Evolutionary conservation across 64 coral and sea anemone genomes (phyloP), one percentile per base, ranked within the genome.

Genomic region (Platygyra sinensis): DNA sequence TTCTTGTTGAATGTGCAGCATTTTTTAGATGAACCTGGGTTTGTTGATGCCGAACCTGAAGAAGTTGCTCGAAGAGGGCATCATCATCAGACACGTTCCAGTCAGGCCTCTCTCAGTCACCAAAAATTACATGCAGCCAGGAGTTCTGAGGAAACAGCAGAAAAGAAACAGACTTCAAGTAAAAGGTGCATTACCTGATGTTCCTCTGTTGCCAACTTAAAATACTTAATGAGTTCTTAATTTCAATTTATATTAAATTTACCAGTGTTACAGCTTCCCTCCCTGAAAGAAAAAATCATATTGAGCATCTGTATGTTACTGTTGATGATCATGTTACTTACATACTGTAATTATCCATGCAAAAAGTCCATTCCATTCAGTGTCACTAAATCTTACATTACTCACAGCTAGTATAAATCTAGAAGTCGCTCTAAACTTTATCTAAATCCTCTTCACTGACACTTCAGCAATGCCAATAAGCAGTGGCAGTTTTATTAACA

Each of bases 1-100:
- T 69, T 65, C 24, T 80, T 24, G 8, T 67, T 20, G 50, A 10
- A 18, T 81, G 24, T 85, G 20, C 38, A 85, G 81, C 31, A 50
- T 51, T 67, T 24, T 15, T 50, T 85, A 71, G 81, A 85, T 52
- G 62, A 85, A 4, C 30, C 22, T 85, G 62, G 12, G 38, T 85
- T 71, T 71, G 15, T 38, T n/a, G 81, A 85, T 71, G 81, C 62
- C 51, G 81, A 85, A 50, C 81, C 81, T 28, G 81, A 85, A 51
- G 81, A 85, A 52, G 81, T 85, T 24, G 81, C 81, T 50, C 69
- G 63, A 16, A 39, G 81, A 85, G 81, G 81, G 2, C 81, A 85
- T 50, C 12, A 71, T 11, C 64, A 71, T 50, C 81, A 85, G 20
- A 85, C 81, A 18, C 62, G 81, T 3, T 85, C 81, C n/a, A 71